A percentile compares a stretch with the other conserved stretches of the same genome.
Evolutionary conservation across 1,140 invertebrate species (phyloP).

Genomic region (Sitobion miscanthi): DNA sequence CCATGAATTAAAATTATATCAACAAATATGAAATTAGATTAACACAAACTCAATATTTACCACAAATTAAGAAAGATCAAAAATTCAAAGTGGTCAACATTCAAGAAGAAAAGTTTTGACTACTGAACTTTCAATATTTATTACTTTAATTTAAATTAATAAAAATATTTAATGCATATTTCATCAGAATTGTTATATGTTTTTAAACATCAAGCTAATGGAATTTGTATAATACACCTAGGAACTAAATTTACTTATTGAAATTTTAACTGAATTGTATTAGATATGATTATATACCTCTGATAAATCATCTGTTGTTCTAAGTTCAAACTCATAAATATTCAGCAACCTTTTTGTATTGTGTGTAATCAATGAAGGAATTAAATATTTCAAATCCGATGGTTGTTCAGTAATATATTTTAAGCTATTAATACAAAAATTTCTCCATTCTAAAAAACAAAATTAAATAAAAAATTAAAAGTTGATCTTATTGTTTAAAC

Average conservation of each 20-base stretch:
- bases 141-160: too few species aligned
- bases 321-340: conserved; percentile 1
- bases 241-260: background rate
- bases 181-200: too few species aligned
- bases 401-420: conserved; percentile 66
- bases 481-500: background rate
- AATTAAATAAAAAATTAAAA: background rate
- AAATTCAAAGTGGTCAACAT: too few species aligned
- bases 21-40: too few species aligned
- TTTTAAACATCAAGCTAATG: too few species aligned
- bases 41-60: too few species aligned
- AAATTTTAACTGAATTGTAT: background rate
- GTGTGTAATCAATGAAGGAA: conserved; percentile 66
- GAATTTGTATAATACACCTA: background rate
- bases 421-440: conserved; percentile 65
- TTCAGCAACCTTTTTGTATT: conserved; percentile 60
- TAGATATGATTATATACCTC: background rate
- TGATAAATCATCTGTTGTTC: background rate
- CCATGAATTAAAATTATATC: too few species aligned
- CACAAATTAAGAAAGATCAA: too few species aligned
- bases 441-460: conserved; percentile 63
- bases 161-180: too few species aligned
- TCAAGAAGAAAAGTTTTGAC: too few species aligned
- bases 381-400: conserved; percentile 62
- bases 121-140: too few species aligned